phyloP scores from a whole-genome alignment of 2,113 vertebrate species.

The Nothocercus julius region DNA sequence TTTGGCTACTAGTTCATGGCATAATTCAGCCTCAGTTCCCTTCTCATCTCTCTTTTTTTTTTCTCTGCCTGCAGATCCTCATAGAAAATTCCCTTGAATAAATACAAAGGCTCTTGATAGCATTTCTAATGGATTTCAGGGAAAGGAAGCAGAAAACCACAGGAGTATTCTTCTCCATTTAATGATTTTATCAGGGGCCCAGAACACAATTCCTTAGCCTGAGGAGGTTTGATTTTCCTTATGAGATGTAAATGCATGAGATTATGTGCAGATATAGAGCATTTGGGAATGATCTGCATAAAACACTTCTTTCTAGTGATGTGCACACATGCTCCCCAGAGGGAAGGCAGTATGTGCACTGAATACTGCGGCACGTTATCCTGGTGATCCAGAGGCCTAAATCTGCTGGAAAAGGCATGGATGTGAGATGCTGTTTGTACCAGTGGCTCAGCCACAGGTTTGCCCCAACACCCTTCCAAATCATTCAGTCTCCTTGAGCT shows the following conservation, averaged over 20 bases:
- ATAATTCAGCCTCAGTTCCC: neutral
- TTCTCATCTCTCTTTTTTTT: neutral
- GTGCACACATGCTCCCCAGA: slow-evolving; percentile 49
- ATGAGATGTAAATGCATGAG: slow-evolving; percentile 36
- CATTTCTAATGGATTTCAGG: slow-evolving; percentile 59
- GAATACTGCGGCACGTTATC: slow-evolving; percentile 11
- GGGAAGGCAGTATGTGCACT: neutral
- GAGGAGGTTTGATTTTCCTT: slow-evolving; percentile 49
- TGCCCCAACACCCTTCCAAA: rapidly evolving
- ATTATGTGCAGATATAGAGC: slow-evolving; percentile 31
- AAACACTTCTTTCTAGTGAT: slow-evolving; percentile 59
- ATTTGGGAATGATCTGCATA: slow-evolving; percentile 61
- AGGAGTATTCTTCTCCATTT: slow-evolving; percentile 32
- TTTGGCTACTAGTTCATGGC: neutral
- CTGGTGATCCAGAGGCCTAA: neutral
- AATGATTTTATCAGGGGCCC: slow-evolving; percentile 54
- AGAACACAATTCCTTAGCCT: slow-evolving; percentile 21
- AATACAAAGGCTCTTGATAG: slow-evolving; percentile 55
- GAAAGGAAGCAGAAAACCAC: slow-evolving; percentile 61
- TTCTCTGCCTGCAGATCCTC: neutral
- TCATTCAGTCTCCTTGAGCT: neutral
- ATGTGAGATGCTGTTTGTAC: rapidly evolving
- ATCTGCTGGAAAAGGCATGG: neutral
- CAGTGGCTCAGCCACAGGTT: neutral
- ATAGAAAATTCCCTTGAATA: slow-evolving; percentile 49